Evolutionary conservation across 2,888 invertebrate species (phyloP).

Genomic region (Polydrusus tereticollis): DNA sequence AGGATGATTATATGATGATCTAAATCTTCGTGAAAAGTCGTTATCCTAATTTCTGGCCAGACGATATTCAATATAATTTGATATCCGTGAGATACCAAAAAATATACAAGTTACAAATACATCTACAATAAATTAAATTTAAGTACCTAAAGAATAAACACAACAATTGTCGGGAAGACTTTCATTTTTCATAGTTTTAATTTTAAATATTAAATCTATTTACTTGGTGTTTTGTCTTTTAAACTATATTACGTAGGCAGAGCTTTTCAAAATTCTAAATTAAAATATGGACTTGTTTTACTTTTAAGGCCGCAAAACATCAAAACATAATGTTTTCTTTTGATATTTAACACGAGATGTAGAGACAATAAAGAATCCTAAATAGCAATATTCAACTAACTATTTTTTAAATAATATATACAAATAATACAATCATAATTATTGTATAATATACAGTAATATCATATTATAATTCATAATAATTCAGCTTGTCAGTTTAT

Average conservation of each 20-base stretch:
- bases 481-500: too few relatives aligned
- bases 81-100: conserved; percentile 50
- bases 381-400: background rate
- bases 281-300: conserved; percentile 24
- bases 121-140: conserved; percentile 38
- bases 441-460: too few relatives aligned
- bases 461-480: too few relatives aligned
- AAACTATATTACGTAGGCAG: conserved; percentile 37
- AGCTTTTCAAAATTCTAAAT: conserved; percentile 9
- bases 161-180: conserved; percentile 63
- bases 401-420: too few relatives aligned
- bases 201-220: conserved; percentile 50
- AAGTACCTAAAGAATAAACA: conserved; percentile 60
- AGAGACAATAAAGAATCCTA: background rate
- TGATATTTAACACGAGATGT: background rate
- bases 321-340: background rate
- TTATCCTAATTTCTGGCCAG: conserved; percentile 47
- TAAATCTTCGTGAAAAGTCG: background rate
- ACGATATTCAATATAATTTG: conserved; percentile 60
- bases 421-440: too few relatives aligned
- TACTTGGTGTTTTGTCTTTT: conserved; percentile 60
- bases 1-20: too few relatives aligned
- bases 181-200: conserved; percentile 50
- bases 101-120: conserved; percentile 10
- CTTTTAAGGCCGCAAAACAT: conserved; percentile 29